Percentiles rank a stretch among this genome's conserved stretches.
Evolutionary conservation across 2,113 vertebrate species (phyloP).

Genomic region (Dicaeum eximium): DNA sequence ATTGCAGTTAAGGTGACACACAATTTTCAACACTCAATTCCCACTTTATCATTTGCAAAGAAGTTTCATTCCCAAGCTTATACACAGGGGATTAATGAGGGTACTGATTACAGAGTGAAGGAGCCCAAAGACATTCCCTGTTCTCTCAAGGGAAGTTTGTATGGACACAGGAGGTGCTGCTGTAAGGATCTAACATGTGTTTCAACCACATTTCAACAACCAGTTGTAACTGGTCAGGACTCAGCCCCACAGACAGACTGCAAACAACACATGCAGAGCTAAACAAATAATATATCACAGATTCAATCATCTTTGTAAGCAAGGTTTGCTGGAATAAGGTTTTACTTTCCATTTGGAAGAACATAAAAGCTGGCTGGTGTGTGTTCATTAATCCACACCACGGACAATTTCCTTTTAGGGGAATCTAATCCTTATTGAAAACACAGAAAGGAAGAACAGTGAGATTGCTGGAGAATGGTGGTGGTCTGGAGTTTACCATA

Average conservation of each 20-base stretch:
- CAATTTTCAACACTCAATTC: neutral
- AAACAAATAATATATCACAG: neutral
- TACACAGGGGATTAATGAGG: neutral
- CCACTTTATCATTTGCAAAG: neutral
- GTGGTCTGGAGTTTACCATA: neutral
- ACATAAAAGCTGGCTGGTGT: accelerated
- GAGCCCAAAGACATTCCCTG: neutral
- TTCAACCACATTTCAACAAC: neutral
- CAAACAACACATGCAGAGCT: neutral
- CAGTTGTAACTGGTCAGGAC: neutral
- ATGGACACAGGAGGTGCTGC: neutral
- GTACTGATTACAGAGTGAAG: neutral
- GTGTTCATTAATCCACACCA: neutral
- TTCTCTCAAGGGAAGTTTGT: neutral
- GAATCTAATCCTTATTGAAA: neutral
- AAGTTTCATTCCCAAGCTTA: neutral
- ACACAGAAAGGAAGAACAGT: neutral
- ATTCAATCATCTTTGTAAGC: neutral
- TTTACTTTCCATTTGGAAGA: neutral
- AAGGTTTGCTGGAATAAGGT: neutral
- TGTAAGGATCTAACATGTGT: neutral
- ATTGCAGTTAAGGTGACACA: neutral
- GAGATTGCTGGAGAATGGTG: accelerated
- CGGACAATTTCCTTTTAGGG: neutral
- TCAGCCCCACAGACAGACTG: neutral